These are phyloP conservation scores for Nothocercus julius DNA, from an alignment of 2,113 vertebrate species.

Conservation along the genomic window DNA sequence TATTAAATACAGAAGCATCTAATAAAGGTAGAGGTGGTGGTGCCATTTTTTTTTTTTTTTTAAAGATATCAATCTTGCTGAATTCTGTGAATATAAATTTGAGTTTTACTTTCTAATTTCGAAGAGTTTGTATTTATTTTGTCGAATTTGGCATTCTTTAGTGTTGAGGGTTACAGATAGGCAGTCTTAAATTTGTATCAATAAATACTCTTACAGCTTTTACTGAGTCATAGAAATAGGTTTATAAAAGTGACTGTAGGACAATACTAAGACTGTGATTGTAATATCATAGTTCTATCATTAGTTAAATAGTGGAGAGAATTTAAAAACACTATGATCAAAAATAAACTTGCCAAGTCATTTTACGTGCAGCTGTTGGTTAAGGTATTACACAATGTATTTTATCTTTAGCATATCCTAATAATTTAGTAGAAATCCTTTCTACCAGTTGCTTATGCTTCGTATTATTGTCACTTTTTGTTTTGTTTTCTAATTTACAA, in stretches of 20 bases:
- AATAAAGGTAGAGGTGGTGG: neutral
- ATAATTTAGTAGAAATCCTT: neutral
- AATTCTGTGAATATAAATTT: neutral
- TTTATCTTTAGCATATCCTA: neutral
- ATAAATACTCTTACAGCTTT: neutral
- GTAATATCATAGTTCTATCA: neutral
- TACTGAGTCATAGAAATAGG: neutral
- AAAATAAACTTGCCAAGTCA: neutral
- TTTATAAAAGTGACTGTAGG: neutral
- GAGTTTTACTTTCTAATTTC: neutral
- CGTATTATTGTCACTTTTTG: neutral
- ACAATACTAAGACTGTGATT: neutral
- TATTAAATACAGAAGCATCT: neutral
- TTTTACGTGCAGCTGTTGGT: neutral
- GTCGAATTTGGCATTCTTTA: neutral
- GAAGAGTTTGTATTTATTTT: neutral
- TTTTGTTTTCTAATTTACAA: neutral
- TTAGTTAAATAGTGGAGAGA: neutral
- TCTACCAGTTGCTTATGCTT: neutral
- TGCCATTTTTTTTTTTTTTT: neutral
- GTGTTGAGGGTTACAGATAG: neutral
- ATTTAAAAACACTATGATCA: neutral
- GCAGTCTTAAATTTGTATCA: neutral
- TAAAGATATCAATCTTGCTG: neutral
- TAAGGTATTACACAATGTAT: fast-evolving